These are phyloP conservation scores for Pteropus rufus DNA, from an alignment of 2,797 vertebrate genomes.

Conservation along the genomic window DNA sequence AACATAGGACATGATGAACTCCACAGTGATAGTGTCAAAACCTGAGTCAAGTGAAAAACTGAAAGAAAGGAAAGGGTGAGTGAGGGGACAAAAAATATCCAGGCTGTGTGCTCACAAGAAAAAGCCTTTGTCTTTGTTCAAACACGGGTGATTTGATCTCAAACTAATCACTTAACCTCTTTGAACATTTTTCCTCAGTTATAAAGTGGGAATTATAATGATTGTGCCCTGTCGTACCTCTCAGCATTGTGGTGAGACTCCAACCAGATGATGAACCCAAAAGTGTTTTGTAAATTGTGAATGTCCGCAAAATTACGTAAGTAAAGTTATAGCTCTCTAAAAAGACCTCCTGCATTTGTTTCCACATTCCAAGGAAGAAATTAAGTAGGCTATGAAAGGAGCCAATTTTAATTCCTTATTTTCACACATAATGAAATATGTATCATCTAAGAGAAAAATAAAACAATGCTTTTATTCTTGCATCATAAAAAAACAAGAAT, in stretches of 20 bases:
- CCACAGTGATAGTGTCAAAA: neutral
- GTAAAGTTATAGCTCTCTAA: neutral
- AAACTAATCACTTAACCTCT: neutral
- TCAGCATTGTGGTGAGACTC: neutral
- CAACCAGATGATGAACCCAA: neutral
- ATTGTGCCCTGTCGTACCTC: neutral
- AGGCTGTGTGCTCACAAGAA: neutral
- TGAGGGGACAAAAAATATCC: neutral
- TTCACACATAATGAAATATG: neutral
- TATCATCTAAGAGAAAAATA: neutral
- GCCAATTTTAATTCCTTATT: neutral
- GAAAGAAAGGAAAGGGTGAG: neutral
- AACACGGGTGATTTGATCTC: neutral
- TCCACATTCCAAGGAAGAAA: neutral
- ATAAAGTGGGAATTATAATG: neutral
- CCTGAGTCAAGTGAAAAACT: neutral
- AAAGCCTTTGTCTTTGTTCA: neutral
- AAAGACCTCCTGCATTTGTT: neutral
- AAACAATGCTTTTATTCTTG: conserved; percentile 50
- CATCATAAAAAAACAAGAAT: neutral
- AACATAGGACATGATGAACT: neutral
- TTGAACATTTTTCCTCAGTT: neutral
- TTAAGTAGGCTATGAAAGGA: neutral
- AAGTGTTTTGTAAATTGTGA: neutral
- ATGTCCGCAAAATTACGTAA: neutral